Conservation (phyloP, 2,888 invertebrate species). For the Hydroisotoma schaefferi region DNA sequence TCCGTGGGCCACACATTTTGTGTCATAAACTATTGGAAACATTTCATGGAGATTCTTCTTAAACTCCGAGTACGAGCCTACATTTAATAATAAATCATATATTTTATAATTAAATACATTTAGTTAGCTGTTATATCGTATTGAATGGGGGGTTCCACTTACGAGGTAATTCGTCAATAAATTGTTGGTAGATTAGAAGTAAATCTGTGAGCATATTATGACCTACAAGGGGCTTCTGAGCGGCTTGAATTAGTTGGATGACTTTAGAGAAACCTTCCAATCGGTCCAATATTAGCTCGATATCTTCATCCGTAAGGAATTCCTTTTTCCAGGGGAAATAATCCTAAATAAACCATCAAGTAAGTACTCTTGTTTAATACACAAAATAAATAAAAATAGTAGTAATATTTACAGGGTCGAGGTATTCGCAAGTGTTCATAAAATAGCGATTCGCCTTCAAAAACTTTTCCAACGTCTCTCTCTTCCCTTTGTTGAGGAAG, state of each 20-base stretch:
- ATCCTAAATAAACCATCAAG: constrained; percentile 13
- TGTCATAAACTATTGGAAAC: constrained; percentile 70
- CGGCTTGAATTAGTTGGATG: constrained; percentile 59
- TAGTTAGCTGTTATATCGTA: neutral
- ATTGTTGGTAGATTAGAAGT: constrained; percentile 67
- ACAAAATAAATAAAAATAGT: constrained; percentile 1
- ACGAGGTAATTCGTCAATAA: constrained; percentile 66
- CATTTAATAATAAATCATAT: constrained; percentile 1
- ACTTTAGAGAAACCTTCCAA: constrained; percentile 65
- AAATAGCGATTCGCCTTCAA: constrained; percentile 30
- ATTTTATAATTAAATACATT: neutral
- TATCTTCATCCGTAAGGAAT: constrained; percentile 50
- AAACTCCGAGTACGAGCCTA: constrained; percentile 60
- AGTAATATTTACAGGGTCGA: constrained; percentile 19
- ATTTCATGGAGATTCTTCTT: constrained; percentile 60
- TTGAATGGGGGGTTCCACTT: constrained; percentile 36
- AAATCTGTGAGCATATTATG: constrained; percentile 72
- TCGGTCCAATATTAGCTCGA: constrained; percentile 58
- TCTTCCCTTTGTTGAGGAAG: constrained; percentile 57
- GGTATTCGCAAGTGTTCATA: constrained; percentile 26
- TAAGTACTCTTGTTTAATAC: neutral
- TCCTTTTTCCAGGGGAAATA: constrained; percentile 46
- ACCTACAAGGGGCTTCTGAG: constrained; percentile 69
- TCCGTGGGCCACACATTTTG: constrained; percentile 65
- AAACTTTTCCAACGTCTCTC: constrained; percentile 23